Evolutionary conservation across 2,113 vertebrate genomes (phyloP).

Genomic region (Nothobranchius furzeri): DNA sequence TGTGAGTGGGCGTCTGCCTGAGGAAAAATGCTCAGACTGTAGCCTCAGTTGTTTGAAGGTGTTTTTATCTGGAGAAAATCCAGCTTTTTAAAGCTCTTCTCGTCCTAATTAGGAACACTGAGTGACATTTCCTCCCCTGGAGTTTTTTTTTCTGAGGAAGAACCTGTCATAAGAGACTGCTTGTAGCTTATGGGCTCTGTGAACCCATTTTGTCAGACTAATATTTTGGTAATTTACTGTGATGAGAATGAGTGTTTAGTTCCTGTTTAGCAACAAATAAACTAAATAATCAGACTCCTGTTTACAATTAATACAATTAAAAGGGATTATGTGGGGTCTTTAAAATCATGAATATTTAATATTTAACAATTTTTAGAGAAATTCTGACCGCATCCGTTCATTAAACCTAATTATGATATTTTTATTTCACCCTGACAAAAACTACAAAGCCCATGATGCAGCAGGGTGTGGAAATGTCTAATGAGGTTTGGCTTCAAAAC

Average conservation of each 20-base stretch:
- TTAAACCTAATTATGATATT: neutral
- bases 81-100: conserved; percentile 19
- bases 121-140: conserved; percentile 38
- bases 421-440: neutral
- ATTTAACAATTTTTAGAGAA: too few relatives aligned
- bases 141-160: conserved; percentile 15
- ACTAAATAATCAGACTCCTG: neutral
- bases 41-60: conserved; percentile 53
- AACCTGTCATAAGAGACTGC: conserved; percentile 11
- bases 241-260: neutral
- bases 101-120: conserved; percentile 46
- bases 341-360: too few relatives aligned
- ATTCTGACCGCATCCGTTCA: too few relatives aligned
- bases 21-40: conserved; percentile 40
- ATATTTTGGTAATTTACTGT: neutral
- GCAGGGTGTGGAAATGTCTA: too few relatives aligned
- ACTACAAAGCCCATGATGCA: too few relatives aligned
- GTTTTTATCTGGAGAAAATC: conserved; percentile 33
- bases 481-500: too few relatives aligned
- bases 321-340: too few relatives aligned
- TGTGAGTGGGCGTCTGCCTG: conserved; percentile 55
- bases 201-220: conserved; percentile 10
- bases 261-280: neutral
- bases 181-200: conserved; percentile 21
- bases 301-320: neutral